A percentile compares a stretch with the other conserved stretches of the same genome.
phyloP scores from a whole-genome alignment of 1,140 invertebrate species.

The Brachystomella parvula region DNA sequence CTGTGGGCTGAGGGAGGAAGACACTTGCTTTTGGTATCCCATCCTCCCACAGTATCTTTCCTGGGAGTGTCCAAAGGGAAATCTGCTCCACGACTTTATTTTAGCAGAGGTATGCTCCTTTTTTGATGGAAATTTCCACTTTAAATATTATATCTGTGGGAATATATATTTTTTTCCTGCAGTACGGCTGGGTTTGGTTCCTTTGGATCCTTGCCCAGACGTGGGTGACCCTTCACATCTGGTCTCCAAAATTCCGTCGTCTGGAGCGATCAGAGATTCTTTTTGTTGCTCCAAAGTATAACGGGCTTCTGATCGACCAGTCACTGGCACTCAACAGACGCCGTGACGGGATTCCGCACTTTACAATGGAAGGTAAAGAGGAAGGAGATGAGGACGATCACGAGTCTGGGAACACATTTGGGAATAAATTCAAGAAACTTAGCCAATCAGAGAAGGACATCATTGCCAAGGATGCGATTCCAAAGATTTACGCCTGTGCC shows the following conservation, averaged over 20 bases:
- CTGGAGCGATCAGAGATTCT: slow-evolving; percentile 90
- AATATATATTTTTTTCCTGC: slow-evolving; percentile 22
- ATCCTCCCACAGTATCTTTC: slow-evolving; percentile 80
- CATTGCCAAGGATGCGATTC: slow-evolving; percentile 50
- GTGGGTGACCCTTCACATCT: slow-evolving; percentile 93
- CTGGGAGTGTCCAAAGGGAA: slow-evolving; percentile 69
- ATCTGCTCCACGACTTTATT: slow-evolving; percentile 72
- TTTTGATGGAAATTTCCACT: not conserved
- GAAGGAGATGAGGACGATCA: not conserved
- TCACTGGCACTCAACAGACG: slow-evolving; percentile 88
- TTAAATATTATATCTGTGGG: not conserved
- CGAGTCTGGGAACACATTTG: not conserved
- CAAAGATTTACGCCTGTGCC: slow-evolving; percentile 77
- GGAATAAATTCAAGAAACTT: not conserved
- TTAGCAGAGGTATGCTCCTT: slow-evolving; percentile 54
- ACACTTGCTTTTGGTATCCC: slow-evolving; percentile 78
- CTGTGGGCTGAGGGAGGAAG: no score
- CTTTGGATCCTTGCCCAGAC: slow-evolving; percentile 89
- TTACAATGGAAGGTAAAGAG: not conserved
- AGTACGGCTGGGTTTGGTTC: slow-evolving; percentile 85
- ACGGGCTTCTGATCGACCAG: slow-evolving; percentile 85
- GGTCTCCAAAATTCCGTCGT: slow-evolving; percentile 94
- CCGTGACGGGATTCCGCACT: slow-evolving; percentile 52
- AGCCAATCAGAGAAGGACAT: not conserved
- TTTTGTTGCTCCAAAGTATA: slow-evolving; percentile 92